Conservation (phyloP, 2,113 vertebrate genomes). For the Bubo scandiacus region DNA sequence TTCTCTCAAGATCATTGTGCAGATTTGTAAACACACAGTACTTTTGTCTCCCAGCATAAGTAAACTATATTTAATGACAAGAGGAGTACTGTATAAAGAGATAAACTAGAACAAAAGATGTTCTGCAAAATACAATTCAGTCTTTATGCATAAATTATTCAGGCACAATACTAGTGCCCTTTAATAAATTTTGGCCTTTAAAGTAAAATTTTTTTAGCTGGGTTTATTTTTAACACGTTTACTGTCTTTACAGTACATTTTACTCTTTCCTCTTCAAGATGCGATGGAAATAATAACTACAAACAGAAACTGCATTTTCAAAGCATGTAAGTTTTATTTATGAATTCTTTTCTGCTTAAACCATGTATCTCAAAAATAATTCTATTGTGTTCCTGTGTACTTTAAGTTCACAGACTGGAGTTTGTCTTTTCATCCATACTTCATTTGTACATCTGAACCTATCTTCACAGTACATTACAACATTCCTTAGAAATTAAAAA, state of each 20-base stretch:
- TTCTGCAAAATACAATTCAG: neutral
- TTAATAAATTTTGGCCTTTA: neutral
- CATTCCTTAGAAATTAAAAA: neutral
- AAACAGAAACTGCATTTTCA: neutral
- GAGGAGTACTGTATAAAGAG: neutral
- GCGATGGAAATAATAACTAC: neutral
- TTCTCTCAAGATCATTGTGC: conserved; percentile 7
- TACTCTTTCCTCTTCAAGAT: neutral
- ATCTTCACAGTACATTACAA: neutral
- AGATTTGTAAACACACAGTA: conserved; percentile 34
- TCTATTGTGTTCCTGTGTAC: neutral
- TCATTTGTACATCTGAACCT: neutral
- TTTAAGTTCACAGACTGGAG: neutral
- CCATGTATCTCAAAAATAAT: neutral
- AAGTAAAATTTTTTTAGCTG: neutral
- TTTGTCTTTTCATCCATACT: neutral
- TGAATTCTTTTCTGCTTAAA: neutral
- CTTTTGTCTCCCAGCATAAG: conserved; percentile 18
- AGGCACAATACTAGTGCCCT: neutral
- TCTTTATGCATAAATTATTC: conserved; percentile 1
- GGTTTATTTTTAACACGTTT: neutral
- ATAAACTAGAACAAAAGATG: conserved; percentile 20
- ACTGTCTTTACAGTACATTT: neutral
- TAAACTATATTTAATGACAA: neutral
- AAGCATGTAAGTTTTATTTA: neutral